These are phyloP conservation scores for Megalopta genalis DNA, from an alignment of 1,140 invertebrate genomes.

Conservation along the genomic window DNA sequence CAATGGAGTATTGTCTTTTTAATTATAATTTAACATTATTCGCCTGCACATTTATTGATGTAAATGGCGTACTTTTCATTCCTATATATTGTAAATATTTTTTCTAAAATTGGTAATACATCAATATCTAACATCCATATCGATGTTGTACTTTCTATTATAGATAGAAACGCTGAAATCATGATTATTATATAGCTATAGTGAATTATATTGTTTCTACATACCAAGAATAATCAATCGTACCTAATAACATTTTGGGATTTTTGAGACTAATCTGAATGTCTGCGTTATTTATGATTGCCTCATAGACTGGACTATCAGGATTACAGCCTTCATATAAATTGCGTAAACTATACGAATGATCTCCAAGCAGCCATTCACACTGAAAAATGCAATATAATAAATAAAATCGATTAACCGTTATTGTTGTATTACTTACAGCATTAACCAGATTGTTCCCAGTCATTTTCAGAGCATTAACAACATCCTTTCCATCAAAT, in stretches of 20 bases:
- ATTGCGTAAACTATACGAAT: constrained; percentile 78
- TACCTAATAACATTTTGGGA: constrained; percentile 83
- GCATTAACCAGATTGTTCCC: constrained; percentile 83
- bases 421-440: constrained; percentile 73
- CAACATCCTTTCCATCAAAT: constrained; percentile 82
- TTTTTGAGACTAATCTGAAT: constrained; percentile 84
- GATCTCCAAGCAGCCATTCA: constrained; percentile 83
- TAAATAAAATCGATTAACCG: constrained; percentile 10
- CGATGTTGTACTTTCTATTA: constrained; percentile 83
- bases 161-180: constrained; percentile 82
- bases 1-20: too few relatives aligned
- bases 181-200: constrained; percentile 38
- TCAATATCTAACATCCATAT: constrained; percentile 84
- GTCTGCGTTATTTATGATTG: constrained; percentile 84
- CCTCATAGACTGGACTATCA: constrained; percentile 83
- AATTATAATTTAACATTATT: background rate
- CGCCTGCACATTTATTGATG: constrained; percentile 68
- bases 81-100: constrained; percentile 85
- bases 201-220: constrained; percentile 1
- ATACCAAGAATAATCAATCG: constrained; percentile 9
- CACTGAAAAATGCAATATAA: constrained; percentile 75
- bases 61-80: constrained; percentile 82
- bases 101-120: constrained; percentile 82
- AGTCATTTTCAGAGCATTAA: constrained; percentile 82
- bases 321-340: constrained; percentile 82